Evolutionary conservation across 2,888 invertebrate species (phyloP), one percentile per base, ranked within the genome.

Genomic region (Yponomeuta evonymella): DNA sequence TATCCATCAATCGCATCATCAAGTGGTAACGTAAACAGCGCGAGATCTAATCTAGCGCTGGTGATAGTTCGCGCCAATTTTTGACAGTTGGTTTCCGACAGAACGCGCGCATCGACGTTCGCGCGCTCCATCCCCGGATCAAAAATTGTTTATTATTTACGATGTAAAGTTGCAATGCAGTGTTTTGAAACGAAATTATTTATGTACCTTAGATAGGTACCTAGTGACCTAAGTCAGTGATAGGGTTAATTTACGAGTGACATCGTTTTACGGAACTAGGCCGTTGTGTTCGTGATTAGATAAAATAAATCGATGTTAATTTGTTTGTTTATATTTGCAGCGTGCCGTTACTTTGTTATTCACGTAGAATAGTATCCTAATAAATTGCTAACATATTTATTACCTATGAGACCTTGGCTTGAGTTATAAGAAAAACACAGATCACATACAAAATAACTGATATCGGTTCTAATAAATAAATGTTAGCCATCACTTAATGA

Each of bases 261-360:
- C 78, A 81, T 77, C 74, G 70, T 73, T 72, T 72, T 73, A 58
- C 63, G 66, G 69, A 81, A 78, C 76, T 78, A 74, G 80, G 79
- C 74, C 79, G 74, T 73, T 67, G 72, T 71, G 71, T 71, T 67
- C 73, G 72, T 72, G 80, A 82, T 82, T 79, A 83, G 77, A 82
- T 79, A 79, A 75, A 73, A 71, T 62, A 12, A 23, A 23, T n/a
- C 67, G 9, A 43, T 67, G 12, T n/a, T 43, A 58, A 58, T 58
- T 58, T 58, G 51, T 65, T 12, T 30, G 29, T 65, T 65, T 65
- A 23, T 65, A 43, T 43, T 3, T 43, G 43, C 43, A 43, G 43
- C 6, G 43, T 33, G 43, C 8, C 5, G 43, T 65, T 65, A 30
- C 23, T 65, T 30, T 29, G 30, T 65, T 23, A 43, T 43, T 43